Base-by-base conservation (phyloP, 2,113 vertebrate genomes). In the Pollimyrus isidori region DNA sequence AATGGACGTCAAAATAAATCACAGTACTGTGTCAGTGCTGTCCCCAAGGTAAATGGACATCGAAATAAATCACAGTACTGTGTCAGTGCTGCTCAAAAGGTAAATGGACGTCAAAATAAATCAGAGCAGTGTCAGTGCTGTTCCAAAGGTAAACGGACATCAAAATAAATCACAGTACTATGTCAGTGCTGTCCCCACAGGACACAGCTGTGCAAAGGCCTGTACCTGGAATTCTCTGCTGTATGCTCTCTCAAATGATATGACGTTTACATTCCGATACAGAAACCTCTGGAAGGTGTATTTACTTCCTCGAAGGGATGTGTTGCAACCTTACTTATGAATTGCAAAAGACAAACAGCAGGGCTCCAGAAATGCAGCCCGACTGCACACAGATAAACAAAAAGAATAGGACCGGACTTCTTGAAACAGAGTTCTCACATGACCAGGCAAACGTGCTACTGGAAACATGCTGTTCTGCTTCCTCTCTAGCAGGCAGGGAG, bases 261-360 rank as follows among this genome's bases (percentile, higher is more conserved):
- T 26, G 73, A 19, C 10, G 80, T 89, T 89, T 48, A 89, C 35
- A 85, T 84, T 84, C 50, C 76, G 10, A 52, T 21, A 21, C 10
- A 62, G 49, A 83, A 83, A 56, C 50, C 19, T 48, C 11, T 26
- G 88, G 65, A 80, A 52, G 85, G 85, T 53, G 7, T 39, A 15
- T 13, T 62, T 87, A 49, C 88, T 30, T 30, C 17, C 26, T 48
- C 19, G 17, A 80, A 88, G 52, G 9, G 35, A 39, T 73, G 56
- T 49, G 84, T 10, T 86, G 53, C 52, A 50, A 73, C 46, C 23
- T 17, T 19, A 11, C 58, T 69, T 65, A 89, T 87, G 84, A 89
- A 89, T 89, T 87, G 73, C 26, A 84, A 65, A 89, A 87, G 45
- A 62, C 48, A 50, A 45, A 46, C 80, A 46, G 45, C 45, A 39